Percentiles rank a stretch among this genome's conserved stretches.
These are phyloP conservation scores for Leucopsar rothschildi DNA, from an alignment of 2,113 vertebrate genomes.

Conservation along the genomic window DNA sequence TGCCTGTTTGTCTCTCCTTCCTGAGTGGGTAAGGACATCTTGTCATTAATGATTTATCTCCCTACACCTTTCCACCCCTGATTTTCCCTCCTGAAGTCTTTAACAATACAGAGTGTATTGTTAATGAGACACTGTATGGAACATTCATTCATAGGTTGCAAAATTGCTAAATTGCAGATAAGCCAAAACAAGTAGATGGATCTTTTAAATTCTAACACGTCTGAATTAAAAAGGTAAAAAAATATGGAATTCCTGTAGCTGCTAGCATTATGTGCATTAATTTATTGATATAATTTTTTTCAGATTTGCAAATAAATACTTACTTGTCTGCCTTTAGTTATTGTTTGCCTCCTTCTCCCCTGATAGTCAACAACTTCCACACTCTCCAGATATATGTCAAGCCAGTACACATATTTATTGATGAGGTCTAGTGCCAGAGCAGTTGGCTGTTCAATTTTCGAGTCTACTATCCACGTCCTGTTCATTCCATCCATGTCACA, in stretches of 20 bases:
- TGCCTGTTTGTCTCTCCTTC: background rate
- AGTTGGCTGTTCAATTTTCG: constrained; percentile 88
- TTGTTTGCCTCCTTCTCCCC: constrained; percentile 84
- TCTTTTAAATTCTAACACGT: background rate
- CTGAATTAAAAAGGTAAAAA: background rate
- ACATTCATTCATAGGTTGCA: background rate
- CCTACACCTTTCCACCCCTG: background rate
- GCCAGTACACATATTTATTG: constrained; percentile 95
- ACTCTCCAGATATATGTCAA: constrained; percentile 93
- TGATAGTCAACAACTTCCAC: constrained; percentile 94
- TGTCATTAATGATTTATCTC: background rate
- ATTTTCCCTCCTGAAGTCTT: background rate
- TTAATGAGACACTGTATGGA: background rate
- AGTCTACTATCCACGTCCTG: constrained; percentile 87
- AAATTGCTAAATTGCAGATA: background rate
- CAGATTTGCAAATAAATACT: constrained; percentile 61
- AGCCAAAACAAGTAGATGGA: background rate
- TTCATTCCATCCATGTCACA: constrained; percentile 97
- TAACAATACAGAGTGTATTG: background rate
- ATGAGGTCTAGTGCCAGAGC: constrained; percentile 89
- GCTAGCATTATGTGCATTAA: background rate
- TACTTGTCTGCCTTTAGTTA: constrained; percentile 89
- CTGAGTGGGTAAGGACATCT: background rate
- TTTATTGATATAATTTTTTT: background rate
- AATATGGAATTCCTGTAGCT: background rate